Base-by-base conservation (phyloP, 2,113 vertebrate species). In the Sialia sialis region DNA sequence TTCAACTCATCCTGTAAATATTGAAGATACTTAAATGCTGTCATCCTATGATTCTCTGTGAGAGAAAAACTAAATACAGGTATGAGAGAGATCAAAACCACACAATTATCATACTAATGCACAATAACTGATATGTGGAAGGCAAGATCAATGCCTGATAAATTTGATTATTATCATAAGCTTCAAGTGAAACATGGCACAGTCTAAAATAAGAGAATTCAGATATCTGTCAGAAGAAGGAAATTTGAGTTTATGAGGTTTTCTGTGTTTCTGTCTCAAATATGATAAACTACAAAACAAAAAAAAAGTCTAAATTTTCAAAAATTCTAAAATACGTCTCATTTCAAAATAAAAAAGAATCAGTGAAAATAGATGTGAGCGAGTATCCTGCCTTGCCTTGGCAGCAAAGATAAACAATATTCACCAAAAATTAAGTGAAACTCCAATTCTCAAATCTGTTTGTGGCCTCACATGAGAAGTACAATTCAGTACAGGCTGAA, bases 221-320 rank as follows among this genome's bases (percentile, higher is more conserved):
- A 52, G n/a, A 25, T 48, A 51, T 8, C 0, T 0, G 0, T 48
- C 48, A 86, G n/a, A 41, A 87, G n/a, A 78, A 82, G n/a, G 34
- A 92, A 79, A 16, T 38, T n/a, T 72, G 36, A 92, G 38, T 6
- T 75, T 32, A 63, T 41, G 13, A 68, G 10, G 4, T 73, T 79
- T 72, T 63, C 58, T 68, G 21, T 4, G 1, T 5, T 89, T 27
- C 43, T 84, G 43, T 30, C 23, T 82, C 44, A 72, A 83, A 93
- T 1, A 17, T 14, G 46, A 41, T 52, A 16, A 69, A 60, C 7
- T 36, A 60, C 10, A 14, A 62, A 82, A 74, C n/a, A 75, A 59
- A n/a, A 10, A 15, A 63, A 39, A 41, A 48, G 1, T n/a, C 6
- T 59, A 25, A 3, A 2, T 64, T 90, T 82, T 79, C 39, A 60